Evolutionary conservation across 2,113 vertebrate genomes (phyloP).

Genomic region (Thryonomys swinderianus): DNA sequence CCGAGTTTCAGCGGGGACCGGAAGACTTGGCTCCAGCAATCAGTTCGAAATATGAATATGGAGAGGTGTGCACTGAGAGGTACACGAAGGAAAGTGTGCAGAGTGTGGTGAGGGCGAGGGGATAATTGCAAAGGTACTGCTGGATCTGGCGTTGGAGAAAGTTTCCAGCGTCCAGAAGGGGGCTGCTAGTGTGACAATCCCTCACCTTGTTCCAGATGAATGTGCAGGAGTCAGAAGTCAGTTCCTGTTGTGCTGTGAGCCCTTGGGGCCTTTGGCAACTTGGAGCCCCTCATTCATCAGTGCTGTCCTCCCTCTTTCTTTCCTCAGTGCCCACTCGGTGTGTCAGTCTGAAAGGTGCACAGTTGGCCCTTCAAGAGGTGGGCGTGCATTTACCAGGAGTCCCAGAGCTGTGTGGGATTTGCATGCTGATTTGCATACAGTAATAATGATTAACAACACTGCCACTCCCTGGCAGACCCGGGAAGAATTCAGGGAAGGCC

Average conservation of each 20-base stretch:
- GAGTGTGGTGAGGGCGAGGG: not conserved
- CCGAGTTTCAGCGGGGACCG: not conserved
- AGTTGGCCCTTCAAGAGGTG: constrained; percentile 63
- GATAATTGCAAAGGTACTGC: not conserved
- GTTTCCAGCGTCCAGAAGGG: not conserved
- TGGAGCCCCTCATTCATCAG: not conserved
- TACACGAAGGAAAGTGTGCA: not conserved
- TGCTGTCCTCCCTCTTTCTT: not conserved
- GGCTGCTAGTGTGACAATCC: not conserved
- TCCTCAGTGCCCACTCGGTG: not conserved
- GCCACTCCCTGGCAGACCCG: constrained; percentile 81
- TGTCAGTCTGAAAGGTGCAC: constrained; percentile 55
- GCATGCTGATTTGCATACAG: constrained; percentile 80
- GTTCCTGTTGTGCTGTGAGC: not conserved
- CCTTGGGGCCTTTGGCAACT: not conserved
- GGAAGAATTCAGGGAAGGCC: constrained; percentile 79
- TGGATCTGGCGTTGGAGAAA: not conserved
- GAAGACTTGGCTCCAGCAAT: not conserved
- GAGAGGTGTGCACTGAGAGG: constrained; percentile 17
- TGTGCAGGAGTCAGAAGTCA: too few relatives aligned
- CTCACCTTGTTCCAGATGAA: not conserved
- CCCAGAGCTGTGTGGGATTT: constrained; percentile 65
- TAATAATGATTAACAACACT: constrained; percentile 84
- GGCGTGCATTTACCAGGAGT: constrained; percentile 71
- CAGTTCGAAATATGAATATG: not conserved